Conservation (phyloP, 2,888 invertebrate species). For the Nemapogon koenigi region DNA sequence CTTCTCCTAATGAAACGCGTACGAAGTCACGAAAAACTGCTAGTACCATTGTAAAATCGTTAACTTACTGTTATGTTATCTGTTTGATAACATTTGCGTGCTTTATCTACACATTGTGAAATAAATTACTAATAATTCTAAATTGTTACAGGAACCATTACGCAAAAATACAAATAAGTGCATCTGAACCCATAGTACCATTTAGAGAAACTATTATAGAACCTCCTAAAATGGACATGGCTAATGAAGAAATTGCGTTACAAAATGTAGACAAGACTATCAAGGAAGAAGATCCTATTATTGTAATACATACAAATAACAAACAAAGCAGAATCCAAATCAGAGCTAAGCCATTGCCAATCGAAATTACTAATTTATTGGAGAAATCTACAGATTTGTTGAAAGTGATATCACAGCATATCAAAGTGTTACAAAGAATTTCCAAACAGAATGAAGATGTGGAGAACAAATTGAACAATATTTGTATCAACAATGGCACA, state of each 20-base stretch:
- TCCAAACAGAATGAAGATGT: conserved; percentile 38
- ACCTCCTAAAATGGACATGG: conserved; percentile 82
- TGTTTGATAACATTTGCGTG: conserved; percentile 4
- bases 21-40: too few relatives aligned
- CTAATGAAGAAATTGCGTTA: conserved; percentile 81
- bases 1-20: too few relatives aligned
- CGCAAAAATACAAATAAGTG: conserved; percentile 85
- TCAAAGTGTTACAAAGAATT: conserved; percentile 43
- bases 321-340: conserved; percentile 75
- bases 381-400: conserved; percentile 76
- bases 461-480: conserved; percentile 32
- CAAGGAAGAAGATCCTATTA: conserved; percentile 54
- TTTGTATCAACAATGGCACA: conserved; percentile 29
- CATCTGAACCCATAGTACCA: conserved; percentile 95
- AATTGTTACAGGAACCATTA: conserved; percentile 65
- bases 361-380: conserved; percentile 71
- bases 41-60: too few relatives aligned
- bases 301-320: conserved; percentile 72
- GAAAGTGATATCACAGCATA: conserved; percentile 65
- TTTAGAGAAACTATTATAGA: conserved; percentile 92
- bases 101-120: background rate
- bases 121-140: background rate
- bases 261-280: conserved; percentile 57
- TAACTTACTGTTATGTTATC: conserved; percentile 1
- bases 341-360: conserved; percentile 79